Conservation (phyloP, 2,113 vertebrate genomes). For the Semnopithecus entellus region DNA sequence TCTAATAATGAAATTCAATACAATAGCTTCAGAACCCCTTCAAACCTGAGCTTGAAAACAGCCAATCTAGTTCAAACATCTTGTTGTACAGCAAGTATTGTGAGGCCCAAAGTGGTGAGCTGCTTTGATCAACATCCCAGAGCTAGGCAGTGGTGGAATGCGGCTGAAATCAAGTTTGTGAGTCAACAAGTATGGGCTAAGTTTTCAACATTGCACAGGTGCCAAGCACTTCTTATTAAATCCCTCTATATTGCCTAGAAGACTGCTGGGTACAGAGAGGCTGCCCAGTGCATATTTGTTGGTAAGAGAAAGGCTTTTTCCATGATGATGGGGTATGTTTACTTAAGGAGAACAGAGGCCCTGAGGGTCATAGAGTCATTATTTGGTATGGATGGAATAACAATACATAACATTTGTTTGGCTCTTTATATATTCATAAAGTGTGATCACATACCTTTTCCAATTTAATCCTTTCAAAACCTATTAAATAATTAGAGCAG, state of each 20-base stretch:
- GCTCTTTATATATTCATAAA: not conserved
- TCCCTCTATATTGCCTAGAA: not conserved
- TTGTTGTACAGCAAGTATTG: not conserved
- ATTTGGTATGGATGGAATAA: not conserved
- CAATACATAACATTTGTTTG: not conserved
- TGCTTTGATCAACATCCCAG: not conserved
- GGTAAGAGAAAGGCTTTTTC: not conserved
- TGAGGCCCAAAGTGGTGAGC: not conserved
- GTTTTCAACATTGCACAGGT: not conserved
- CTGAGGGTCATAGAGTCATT: not conserved
- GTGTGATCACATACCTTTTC: not conserved
- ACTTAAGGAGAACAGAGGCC: not conserved
- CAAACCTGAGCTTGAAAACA: not conserved
- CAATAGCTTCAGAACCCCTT: not conserved
- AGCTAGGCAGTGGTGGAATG: not conserved
- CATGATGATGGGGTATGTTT: not conserved
- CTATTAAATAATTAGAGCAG: not conserved
- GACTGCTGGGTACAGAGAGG: not conserved
- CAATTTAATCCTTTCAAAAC: not conserved
- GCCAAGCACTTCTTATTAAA: not conserved
- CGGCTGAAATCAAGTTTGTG: not conserved
- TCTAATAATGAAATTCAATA: not conserved
- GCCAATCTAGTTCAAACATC: not conserved
- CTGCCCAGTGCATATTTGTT: not conserved
- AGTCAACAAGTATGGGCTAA: not conserved